Conservation (phyloP, 1,140 invertebrate genomes). For the Lucilia cuprina region DNA sequence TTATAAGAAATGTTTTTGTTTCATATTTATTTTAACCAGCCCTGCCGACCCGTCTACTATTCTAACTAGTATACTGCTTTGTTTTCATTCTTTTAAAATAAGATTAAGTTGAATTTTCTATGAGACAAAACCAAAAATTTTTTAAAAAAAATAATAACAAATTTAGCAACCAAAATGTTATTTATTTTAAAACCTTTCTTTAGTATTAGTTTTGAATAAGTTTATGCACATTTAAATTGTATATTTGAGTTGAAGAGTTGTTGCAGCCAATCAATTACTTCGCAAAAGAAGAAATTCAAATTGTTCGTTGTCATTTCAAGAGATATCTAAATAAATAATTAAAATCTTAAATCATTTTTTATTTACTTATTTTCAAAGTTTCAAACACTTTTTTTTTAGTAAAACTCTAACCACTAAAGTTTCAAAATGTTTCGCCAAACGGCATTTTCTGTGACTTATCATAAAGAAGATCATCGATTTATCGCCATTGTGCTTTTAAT, state of each 20-base stretch:
- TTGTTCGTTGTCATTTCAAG: neutral
- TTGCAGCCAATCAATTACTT: neutral
- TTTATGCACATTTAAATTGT: neutral
- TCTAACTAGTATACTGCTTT: neutral
- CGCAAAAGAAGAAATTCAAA: neutral
- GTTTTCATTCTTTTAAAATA: neutral
- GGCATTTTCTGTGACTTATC: too few species aligned
- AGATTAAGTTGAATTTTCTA: neutral
- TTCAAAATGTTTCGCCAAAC: too few species aligned
- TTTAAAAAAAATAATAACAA: neutral
- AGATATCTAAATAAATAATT: neutral
- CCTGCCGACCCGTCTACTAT: neutral
- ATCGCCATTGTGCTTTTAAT: too few species aligned
- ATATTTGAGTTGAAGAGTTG: neutral
- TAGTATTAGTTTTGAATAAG: neutral
- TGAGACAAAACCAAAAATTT: neutral
- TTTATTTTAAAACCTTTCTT: neutral
- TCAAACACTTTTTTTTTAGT: too few species aligned
- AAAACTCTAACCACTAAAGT: too few species aligned
- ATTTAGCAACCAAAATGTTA: constrained; percentile 3
- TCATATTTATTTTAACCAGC: neutral
- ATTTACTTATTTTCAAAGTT: neutral
- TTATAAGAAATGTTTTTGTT: neutral
- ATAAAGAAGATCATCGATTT: too few species aligned
- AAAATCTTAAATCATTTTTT: neutral